Conservation (phyloP, 2,797 vertebrate genomes). For the Carapus acus region DNA sequence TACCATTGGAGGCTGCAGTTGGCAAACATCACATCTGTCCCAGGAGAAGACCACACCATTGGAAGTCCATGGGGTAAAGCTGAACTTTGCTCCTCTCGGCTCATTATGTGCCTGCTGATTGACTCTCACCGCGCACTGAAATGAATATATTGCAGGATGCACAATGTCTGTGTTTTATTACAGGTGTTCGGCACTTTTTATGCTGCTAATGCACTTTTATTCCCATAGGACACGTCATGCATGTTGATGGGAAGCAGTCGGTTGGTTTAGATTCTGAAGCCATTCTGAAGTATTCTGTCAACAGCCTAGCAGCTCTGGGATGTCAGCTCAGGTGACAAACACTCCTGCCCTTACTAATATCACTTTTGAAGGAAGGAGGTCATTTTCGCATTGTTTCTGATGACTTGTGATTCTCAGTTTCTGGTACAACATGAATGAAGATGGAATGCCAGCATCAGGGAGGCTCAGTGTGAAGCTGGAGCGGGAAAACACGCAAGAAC, state of each 20-base stretch:
- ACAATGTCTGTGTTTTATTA: not conserved
- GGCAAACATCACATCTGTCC: conserved; percentile 64
- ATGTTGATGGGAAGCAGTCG: conserved; percentile 32
- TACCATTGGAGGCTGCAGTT: conserved; percentile 60
- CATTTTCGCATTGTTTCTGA: no score
- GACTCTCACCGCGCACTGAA: not conserved
- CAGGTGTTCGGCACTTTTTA: conserved; percentile 3
- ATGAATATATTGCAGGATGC: conserved; percentile 12
- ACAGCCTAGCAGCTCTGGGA: conserved; percentile 49
- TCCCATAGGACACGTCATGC: conserved; percentile 69
- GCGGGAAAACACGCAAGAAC: not conserved
- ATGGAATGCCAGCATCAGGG: fast-evolving
- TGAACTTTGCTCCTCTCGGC: no score
- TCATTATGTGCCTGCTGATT: not conserved
- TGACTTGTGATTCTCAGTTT: conserved; percentile 66
- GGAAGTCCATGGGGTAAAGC: conserved; percentile 60
- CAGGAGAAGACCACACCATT: conserved; percentile 70
- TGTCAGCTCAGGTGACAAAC: conserved; percentile 69
- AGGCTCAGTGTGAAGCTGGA: conserved; percentile 44
- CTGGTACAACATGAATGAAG: conserved; percentile 66
- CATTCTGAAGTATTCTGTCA: conserved; percentile 54
- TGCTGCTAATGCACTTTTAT: not conserved
- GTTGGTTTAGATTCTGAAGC: fast-evolving
- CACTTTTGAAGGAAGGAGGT: not conserved
- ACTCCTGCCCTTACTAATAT: not conserved